A percentile compares a stretch with the other conserved stretches of the same genome.
Conservation (phyloP, 2,888 invertebrate genomes). For the Limenitis camilla region DNA sequence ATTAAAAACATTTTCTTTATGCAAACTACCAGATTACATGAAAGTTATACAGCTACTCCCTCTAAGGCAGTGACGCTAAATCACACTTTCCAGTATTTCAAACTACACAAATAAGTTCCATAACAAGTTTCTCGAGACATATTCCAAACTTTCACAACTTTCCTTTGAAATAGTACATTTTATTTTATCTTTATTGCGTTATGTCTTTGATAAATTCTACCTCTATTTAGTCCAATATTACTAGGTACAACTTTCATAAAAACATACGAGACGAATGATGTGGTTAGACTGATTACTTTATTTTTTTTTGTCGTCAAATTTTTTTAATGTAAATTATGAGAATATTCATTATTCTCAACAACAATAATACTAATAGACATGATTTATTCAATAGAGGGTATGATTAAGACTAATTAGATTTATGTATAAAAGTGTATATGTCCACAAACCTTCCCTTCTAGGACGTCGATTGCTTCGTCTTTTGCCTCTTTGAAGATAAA, state of each 20-base stretch:
- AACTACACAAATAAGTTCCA: conserved; percentile 1
- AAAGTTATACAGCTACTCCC: not conserved
- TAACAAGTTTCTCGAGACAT: conserved; percentile 10
- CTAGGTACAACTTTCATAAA: not conserved
- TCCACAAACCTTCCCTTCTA: conserved; percentile 44
- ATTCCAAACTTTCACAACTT: conserved; percentile 4
- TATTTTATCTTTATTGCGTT: not conserved
- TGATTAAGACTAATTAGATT: not conserved
- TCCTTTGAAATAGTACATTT: not conserved
- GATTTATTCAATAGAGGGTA: too few relatives aligned
- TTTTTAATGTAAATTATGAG: too few relatives aligned
- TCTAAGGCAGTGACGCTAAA: not conserved
- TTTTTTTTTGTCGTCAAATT: too few relatives aligned
- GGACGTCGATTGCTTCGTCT: conserved; percentile 52
- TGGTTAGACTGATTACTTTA: too few relatives aligned
- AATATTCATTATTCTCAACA: too few relatives aligned
- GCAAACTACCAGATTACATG: too few relatives aligned
- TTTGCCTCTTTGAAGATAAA: conserved; percentile 81
- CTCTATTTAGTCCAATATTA: not conserved
- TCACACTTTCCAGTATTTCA: not conserved
- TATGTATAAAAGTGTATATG: not conserved
- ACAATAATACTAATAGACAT: too few relatives aligned
- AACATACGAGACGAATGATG: too few relatives aligned
- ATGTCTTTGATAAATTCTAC: not conserved
- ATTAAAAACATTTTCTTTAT: too few relatives aligned